A percentile compares a stretch with the other conserved stretches of the same genome.
Conservation (phyloP, 2,797 vertebrate genomes). For the Microctenopoma steveboyesi region DNA sequence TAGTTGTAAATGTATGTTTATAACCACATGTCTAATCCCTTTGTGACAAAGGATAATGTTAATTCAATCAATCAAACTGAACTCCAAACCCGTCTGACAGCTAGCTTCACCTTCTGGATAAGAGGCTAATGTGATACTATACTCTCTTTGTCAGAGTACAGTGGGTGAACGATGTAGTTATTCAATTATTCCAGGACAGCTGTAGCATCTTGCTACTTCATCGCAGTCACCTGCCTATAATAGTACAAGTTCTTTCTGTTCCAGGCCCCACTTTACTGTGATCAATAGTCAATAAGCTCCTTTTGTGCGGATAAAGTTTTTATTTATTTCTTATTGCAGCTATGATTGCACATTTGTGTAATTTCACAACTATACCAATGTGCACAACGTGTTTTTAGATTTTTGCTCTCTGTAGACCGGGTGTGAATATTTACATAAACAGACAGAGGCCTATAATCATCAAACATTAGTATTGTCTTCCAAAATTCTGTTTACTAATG, state of each 20-base stretch:
- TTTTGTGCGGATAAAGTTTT: not conserved
- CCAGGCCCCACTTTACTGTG: slow-evolving; percentile 6
- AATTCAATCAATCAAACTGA: slow-evolving; percentile 1
- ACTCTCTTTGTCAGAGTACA: slow-evolving; percentile 5
- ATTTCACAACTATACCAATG: not conserved
- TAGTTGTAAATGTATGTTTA: slow-evolving; percentile 2
- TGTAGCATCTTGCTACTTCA: slow-evolving; percentile 9
- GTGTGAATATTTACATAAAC: too few relatives aligned
- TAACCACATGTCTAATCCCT: slow-evolving; percentile 2
- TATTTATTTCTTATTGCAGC: not conserved
- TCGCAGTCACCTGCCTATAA: slow-evolving; percentile 16
- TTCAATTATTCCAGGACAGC: slow-evolving; percentile 24
- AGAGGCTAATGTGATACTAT: slow-evolving; percentile 1
- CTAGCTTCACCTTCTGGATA: slow-evolving; percentile 5
- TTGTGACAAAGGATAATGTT: slow-evolving; percentile 1
- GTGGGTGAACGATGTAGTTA: slow-evolving; percentile 13
- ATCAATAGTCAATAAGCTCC: not conserved
- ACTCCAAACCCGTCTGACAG: not conserved
- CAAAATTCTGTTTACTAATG: too few relatives aligned
- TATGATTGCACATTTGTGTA: not conserved
- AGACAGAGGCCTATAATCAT: too few relatives aligned
- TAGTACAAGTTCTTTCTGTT: slow-evolving; percentile 8
- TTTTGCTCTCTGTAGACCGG: too few relatives aligned
- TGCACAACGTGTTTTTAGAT: not conserved
- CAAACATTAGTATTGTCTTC: too few relatives aligned